Base-by-base conservation (phyloP, 1,140 invertebrate genomes). In the Caerostris darwini region DNA sequence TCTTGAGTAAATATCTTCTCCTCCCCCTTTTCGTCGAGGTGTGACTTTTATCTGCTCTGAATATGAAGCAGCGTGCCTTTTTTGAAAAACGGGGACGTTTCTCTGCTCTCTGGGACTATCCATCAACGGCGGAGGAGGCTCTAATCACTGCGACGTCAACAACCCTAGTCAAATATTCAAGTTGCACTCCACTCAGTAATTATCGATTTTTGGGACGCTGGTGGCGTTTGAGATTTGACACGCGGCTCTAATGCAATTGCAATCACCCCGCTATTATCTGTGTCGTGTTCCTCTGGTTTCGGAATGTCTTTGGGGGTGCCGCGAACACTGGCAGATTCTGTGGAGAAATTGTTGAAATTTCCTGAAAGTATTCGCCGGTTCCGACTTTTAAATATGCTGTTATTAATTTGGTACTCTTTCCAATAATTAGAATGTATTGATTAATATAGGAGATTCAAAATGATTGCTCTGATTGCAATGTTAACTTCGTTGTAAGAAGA, bases 41-140 rank as follows among this genome's bases (percentile, higher is more conserved):
- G 77, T 77, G 71, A 92, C 90, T 92, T 93, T 93, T 88, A 93
- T 93, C 92, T 93, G 91, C 91, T 86, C 83, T 93, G 91, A 86
- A 93, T 93, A 93, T 93, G 82, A 86, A 93, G 83, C 91, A 58
- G 59, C 50, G 53, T 12, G 58, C 59, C 82, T 88, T 93, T 93
- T 93, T 93, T 81, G 14, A 53, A 88, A 59, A 69, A 86, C 86
- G 58, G 54, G 81, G 50, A 82, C 57, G 50, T 91, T 85, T 59
- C 69, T 91, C 50, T 57, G 56, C 82, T 54, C 83, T 19, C 56
- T 53, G 92, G 92, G 92, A 88, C 92, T 81, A 93, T 93, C 92
- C 92, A 93, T 93, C 92, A 93, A 50, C 59, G 3, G 56, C 7
- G 58, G 90, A 19, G 90, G 61, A 67, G 50, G 50, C 59, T 69